These are phyloP conservation scores for Ostrea denselamellosa DNA, from an alignment of 1,140 invertebrate genomes.

Conservation along the genomic window DNA sequence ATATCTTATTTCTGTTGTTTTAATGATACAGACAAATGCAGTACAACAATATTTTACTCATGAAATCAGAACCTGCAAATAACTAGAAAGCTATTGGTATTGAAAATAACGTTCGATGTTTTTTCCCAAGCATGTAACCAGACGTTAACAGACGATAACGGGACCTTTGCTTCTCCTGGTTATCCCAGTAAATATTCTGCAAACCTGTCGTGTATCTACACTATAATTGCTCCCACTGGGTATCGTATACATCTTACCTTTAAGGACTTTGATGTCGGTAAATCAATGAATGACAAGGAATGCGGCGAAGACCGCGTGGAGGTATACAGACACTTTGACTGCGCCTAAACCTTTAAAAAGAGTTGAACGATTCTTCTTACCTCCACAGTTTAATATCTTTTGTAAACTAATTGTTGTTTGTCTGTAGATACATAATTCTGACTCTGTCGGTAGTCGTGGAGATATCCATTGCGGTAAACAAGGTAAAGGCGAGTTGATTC, in stretches of 20 bases:
- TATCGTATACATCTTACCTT: not conserved
- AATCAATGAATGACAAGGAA: conserved; percentile 9
- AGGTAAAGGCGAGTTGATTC: not conserved
- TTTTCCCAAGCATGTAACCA: not conserved
- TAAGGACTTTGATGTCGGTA: conserved; percentile 8
- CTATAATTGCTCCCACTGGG: not conserved
- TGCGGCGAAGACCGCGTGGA: not conserved
- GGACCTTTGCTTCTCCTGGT: not conserved
- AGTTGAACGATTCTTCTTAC: not conserved
- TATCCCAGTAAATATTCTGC: not conserved
- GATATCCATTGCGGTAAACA: not conserved
- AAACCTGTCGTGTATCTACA: not conserved
- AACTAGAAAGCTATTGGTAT: no score
- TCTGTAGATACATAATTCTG: not conserved
- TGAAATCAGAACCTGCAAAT: no score
- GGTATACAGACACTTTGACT: not conserved
- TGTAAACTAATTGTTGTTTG: no score
- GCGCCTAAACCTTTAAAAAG: not conserved
- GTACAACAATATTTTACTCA: no score
- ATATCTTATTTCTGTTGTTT: no score
- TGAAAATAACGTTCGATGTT: not conserved
- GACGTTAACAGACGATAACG: not conserved
- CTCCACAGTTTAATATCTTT: not conserved
- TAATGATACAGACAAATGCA: no score
- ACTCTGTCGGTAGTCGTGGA: not conserved